These are phyloP conservation scores for Champsocephalus gunnari DNA, from an alignment of 2,797 vertebrate genomes.

Conservation along the genomic window DNA sequence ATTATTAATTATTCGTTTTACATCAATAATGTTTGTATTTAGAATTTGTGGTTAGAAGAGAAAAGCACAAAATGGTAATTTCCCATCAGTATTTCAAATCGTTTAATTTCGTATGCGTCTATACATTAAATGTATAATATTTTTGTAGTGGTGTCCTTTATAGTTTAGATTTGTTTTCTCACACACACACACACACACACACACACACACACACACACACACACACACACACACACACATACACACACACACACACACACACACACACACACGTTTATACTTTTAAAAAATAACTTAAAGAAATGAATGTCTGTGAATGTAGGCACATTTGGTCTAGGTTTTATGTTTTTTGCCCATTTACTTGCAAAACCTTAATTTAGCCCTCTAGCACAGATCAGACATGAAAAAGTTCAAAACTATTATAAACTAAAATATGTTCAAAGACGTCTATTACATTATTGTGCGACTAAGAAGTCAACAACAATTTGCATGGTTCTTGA, in stretches of 20 bases:
- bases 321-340: background rate
- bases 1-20: background rate
- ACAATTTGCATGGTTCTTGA: background rate
- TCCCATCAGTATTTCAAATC: accelerated
- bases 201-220: background rate
- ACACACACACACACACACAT: slow-evolving; percentile 7
- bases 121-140: background rate
- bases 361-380: too few relatives aligned
- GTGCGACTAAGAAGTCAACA: background rate
- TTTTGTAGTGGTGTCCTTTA: background rate
- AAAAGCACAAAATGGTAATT: background rate
- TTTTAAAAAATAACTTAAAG: too few relatives aligned
- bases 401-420: too few relatives aligned
- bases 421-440: background rate
- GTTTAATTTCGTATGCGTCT: background rate
- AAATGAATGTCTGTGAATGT: background rate
- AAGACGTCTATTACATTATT: background rate
- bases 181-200: background rate
- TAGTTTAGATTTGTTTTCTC: background rate
- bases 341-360: background rate
- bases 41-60: background rate
- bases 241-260: background rate
- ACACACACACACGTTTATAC: background rate
- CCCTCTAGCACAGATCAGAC: background rate
- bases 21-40: background rate